Evolutionary conservation across 2,888 invertebrate species (phyloP), one percentile per base, ranked within the genome.

Genomic region (Oeneis ivallda): DNA sequence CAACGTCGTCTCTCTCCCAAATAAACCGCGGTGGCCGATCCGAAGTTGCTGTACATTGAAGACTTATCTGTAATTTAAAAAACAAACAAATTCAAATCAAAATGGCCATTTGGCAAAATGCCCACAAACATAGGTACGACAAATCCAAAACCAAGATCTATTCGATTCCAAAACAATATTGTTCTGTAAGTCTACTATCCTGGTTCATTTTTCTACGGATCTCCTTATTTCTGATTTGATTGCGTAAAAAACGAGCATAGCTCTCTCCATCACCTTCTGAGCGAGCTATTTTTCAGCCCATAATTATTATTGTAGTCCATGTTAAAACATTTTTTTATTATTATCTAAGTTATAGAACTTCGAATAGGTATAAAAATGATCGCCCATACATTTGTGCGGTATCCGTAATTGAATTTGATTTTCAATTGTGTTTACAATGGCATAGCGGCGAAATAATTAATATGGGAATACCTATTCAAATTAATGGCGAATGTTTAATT

Each of bases 1-100:
- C 83, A 0, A 85, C 81, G 1, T 90, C 89, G 68, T 92, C 92
- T 60, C 90, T 79, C 64, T 92, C 91, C 92, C 92, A 92, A 17
- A 90, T 78, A 47, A 92, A 90, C 7, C 89, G 78, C 0, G 91
- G 89, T 0, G 92, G 92, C 71, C 87, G 76, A 0, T 83, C 82
- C 0, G 83, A 83, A 0, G 87, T 86, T 0, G 89, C 89, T 0
- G 84, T 79, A 62, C 92, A 92, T 69, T 89, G 87, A 9, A 92
- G 74, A 74, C 85, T 88, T 32, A 91, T 76, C 92, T 92, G 76
- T 34, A 79, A 80, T 50, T 59, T 41, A 17, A 47, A 17, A 9
- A 47, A 3, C 9, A 17, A 3, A 15, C 15, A 17, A 8, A 37
- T 6, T 4, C 37, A 37, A 37, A n/a, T 11, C 43, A 43, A 45